Percentiles rank a stretch among this genome's conserved stretches.
Evolutionary conservation across 2,797 vertebrate genomes (phyloP).

Genomic region (Enteromius thamalakanensis): DNA sequence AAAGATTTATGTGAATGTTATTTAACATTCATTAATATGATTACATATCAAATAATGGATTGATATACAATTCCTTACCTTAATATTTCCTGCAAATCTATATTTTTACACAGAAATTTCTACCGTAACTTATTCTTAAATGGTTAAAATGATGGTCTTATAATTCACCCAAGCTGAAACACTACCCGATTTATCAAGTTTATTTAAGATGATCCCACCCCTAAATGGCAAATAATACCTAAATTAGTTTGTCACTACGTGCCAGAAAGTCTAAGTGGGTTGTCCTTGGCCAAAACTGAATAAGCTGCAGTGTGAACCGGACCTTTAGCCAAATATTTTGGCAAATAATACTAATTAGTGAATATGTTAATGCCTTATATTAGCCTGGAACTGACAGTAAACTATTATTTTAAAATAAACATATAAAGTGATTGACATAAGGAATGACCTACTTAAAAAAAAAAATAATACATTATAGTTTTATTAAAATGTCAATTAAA

Average conservation of each 20-base stretch:
- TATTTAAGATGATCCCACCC: background rate
- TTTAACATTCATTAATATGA: background rate
- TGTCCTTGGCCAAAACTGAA: background rate
- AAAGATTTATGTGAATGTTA: background rate
- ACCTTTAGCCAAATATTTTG: background rate
- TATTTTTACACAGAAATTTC: background rate
- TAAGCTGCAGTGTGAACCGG: background rate
- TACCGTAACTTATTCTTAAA: background rate
- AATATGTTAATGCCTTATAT: background rate
- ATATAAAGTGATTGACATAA: background rate
- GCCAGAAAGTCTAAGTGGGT: background rate
- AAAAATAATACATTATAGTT: background rate
- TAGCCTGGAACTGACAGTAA: background rate
- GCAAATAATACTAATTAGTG: background rate
- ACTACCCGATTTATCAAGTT: background rate
- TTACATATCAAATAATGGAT: background rate
- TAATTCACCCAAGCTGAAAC: background rate
- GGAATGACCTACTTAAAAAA: background rate
- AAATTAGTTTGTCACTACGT: background rate
- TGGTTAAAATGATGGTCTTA: background rate
- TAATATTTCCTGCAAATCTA: background rate
- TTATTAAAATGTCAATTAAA: background rate
- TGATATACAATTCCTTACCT: background rate
- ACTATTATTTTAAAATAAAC: background rate
- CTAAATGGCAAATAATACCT: background rate